A percentile compares a stretch with the other conserved stretches of the same genome.
phyloP scores from a whole-genome alignment of 1,140 invertebrate genomes.

The Dinoponera quadriceps region DNA sequence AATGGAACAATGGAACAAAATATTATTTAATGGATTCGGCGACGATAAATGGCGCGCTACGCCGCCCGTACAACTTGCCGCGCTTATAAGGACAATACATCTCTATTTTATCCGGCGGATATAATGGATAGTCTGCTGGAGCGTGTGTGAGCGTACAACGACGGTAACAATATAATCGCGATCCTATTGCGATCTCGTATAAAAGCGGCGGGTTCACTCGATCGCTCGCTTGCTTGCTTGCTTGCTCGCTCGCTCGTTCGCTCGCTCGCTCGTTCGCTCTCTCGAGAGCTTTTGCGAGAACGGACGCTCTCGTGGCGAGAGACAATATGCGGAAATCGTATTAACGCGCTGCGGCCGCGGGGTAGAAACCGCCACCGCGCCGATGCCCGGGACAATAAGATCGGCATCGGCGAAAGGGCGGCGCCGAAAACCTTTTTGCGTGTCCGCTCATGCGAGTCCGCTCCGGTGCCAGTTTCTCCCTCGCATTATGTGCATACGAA shows the following conservation, averaged over 20 bases:
- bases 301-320: constrained; percentile 60
- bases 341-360: constrained; percentile 68
- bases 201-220: constrained; percentile 36
- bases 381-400: constrained; percentile 63
- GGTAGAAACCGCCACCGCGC: constrained; percentile 72
- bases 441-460: constrained; percentile 13
- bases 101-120: constrained; percentile 76
- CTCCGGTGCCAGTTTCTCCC: not conserved
- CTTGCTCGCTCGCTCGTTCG: no score
- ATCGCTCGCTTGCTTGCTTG: not conserved
- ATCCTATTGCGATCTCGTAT: constrained; percentile 64
- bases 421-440: constrained; percentile 54
- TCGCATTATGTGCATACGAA: constrained; percentile 28
- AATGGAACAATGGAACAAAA: constrained; percentile 29
- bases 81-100: constrained; percentile 77
- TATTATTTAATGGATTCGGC: constrained; percentile 44
- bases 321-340: constrained; percentile 78
- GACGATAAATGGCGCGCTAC: constrained; percentile 72
- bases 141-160: constrained; percentile 29
- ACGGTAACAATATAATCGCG: constrained; percentile 78
- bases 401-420: constrained; percentile 61
- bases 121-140: constrained; percentile 73
- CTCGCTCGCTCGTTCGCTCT: not conserved
- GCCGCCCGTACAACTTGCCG: constrained; percentile 71
- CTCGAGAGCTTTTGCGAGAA: constrained; percentile 60